Percentiles rank a stretch among this genome's conserved stretches.
Conservation (phyloP, 2,888 invertebrate species). For the Hydriomena furcata region DNA sequence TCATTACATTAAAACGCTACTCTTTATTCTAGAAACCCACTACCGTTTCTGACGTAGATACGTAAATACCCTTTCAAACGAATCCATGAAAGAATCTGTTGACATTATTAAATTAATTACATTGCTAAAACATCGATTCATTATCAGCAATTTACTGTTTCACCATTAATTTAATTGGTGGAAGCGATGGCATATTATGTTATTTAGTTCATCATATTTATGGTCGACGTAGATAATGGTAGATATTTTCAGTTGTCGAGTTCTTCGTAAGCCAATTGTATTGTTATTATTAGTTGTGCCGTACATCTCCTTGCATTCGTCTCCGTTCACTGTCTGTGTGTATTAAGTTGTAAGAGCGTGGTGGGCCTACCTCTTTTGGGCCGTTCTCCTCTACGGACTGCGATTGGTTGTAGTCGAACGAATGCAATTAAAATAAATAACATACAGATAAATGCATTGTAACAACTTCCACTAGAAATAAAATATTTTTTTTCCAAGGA, state of each 20-base stretch:
- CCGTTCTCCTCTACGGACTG: conserved; percentile 83
- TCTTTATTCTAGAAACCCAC: conserved; percentile 70
- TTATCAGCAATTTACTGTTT: conserved; percentile 21
- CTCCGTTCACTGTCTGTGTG: conserved; percentile 56
- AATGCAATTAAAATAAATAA: conserved; percentile 84
- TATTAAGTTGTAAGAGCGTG: conserved; percentile 63
- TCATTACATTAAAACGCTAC: conserved; percentile 72
- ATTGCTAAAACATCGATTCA: conserved; percentile 26
- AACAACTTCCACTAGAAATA: conserved; percentile 74
- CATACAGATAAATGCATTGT: conserved; percentile 82
- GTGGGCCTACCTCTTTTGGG: conserved; percentile 80
- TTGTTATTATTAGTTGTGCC: conserved; percentile 17
- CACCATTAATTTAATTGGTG: conserved; percentile 18
- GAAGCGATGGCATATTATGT: conserved; percentile 18
- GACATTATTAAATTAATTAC: conserved; percentile 57
- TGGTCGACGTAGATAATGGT: conserved; percentile 7
- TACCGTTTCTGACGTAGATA: conserved; percentile 68
- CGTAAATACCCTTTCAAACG: conserved; percentile 67
- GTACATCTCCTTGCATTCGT: conserved; percentile 50
- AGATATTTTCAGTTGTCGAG: conserved; percentile 9
- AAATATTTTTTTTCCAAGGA: conserved; percentile 66
- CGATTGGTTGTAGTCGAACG: conserved; percentile 83
- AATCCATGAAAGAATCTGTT: conserved; percentile 76
- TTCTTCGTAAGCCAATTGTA: conserved; percentile 19
- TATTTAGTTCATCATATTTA: conserved; percentile 4